Evolutionary conservation across 2,797 vertebrate genomes (phyloP).

Genomic region (Triplophysa yarkandensis): DNA sequence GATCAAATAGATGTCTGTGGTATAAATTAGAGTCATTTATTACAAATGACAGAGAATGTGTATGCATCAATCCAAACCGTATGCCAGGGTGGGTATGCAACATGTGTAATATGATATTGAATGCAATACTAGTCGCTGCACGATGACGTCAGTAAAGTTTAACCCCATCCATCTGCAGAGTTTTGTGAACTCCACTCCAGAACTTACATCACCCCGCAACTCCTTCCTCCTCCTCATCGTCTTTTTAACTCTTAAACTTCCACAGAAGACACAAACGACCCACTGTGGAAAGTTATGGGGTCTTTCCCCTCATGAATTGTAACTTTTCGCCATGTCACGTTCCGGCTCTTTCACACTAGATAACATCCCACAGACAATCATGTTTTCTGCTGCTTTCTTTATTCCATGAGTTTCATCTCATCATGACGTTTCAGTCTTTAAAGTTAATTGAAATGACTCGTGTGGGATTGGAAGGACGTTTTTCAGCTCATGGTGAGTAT

Average conservation of each 20-base stretch:
- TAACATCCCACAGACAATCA: neutral
- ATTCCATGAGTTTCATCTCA: neutral
- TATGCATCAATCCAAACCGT: neutral
- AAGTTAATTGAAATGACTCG: neutral
- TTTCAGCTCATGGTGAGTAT: slow-evolving; percentile 19
- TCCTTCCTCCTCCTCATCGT: slow-evolving; percentile 55
- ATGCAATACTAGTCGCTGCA: neutral
- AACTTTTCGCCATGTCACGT: slow-evolving; percentile 37
- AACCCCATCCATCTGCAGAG: slow-evolving; percentile 59
- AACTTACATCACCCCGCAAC: slow-evolving; percentile 70
- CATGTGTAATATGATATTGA: too few relatives aligned
- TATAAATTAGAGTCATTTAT: neutral
- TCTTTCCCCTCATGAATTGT: slow-evolving; percentile 15
- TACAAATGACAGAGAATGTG: neutral
- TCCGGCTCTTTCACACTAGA: neutral
- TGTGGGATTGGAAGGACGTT: neutral
- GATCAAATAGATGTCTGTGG: too few relatives aligned
- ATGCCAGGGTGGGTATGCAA: neutral
- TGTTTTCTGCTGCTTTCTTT: neutral
- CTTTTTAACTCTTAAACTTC: slow-evolving; percentile 58
- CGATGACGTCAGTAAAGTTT: slow-evolving; percentile 36
- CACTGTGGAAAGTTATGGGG: slow-evolving; percentile 9
- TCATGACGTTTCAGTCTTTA: neutral
- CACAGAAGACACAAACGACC: slow-evolving; percentile 42
- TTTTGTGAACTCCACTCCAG: slow-evolving; percentile 75